phyloP scores from a whole-genome alignment of 2,113 vertebrate genomes.

The Aldabrachelys gigantea region DNA sequence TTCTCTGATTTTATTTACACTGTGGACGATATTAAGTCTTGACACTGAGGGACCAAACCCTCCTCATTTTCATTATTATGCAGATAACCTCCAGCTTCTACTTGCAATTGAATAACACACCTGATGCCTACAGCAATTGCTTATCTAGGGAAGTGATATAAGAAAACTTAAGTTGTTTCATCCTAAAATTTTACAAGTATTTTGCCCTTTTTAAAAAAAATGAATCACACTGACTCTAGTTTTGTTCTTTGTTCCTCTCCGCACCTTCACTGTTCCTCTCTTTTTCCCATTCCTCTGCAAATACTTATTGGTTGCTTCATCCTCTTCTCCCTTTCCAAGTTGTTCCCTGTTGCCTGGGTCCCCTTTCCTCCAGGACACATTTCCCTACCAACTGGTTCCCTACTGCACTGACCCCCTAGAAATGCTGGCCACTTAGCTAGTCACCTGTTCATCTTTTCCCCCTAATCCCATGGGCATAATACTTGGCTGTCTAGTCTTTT shows the following conservation, averaged over 20 bases:
- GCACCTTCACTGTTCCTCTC: not conserved
- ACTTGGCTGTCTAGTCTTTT: slow-evolving; percentile 31
- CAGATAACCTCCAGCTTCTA: not conserved
- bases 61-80: not conserved
- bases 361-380: slow-evolving; percentile 16
- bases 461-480: slow-evolving; percentile 20
- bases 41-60: not conserved
- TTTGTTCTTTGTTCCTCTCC: not conserved
- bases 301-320: not conserved
- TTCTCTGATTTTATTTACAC: not conserved
- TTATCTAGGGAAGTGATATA: not conserved
- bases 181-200: not conserved
- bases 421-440: slow-evolving; percentile 47
- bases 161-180: not conserved
- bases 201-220: not conserved
- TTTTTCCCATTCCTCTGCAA: not conserved
- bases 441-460: slow-evolving; percentile 54
- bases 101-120: not conserved
- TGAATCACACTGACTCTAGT: not conserved
- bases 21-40: not conserved
- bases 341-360: slow-evolving; percentile 10
- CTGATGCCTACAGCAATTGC: not conserved
- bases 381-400: slow-evolving; percentile 56
- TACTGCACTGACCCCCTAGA: slow-evolving; percentile 37
- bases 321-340: not conserved